A percentile compares a stretch with the other conserved stretches of the same genome.
phyloP scores from a whole-genome alignment of 2,113 vertebrate genomes.

The Etia nguti region DNA sequence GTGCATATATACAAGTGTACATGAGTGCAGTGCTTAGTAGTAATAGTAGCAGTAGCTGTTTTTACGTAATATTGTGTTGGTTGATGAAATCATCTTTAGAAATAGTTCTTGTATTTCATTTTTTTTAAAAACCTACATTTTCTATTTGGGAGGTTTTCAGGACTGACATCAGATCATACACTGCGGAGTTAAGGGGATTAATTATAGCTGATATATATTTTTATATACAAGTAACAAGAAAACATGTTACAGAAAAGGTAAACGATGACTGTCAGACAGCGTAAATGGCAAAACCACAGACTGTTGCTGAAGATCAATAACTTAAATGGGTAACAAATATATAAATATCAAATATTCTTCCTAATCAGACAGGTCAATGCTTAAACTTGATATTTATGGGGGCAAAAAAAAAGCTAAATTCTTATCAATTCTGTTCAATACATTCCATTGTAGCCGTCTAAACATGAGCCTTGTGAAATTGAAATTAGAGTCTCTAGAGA shows the following conservation, averaged over 20 bases:
- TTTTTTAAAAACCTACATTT: neutral
- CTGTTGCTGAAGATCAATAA: neutral
- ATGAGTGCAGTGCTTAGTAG: accelerated
- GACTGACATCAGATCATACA: neutral
- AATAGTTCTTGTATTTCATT: neutral
- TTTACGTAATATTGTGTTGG: neutral
- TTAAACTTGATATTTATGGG: accelerated
- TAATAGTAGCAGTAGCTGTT: neutral
- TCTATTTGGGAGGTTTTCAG: neutral
- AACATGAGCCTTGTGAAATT: neutral
- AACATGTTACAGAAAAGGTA: accelerated
- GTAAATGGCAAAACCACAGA: accelerated
- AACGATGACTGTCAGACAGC: neutral
- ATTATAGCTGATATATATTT: neutral
- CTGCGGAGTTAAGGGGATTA: neutral
- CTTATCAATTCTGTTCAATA: too few relatives aligned
- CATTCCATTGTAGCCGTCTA: accelerated
- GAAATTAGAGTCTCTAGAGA: neutral
- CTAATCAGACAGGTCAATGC: neutral
- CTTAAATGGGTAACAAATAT: neutral
- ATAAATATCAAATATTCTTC: neutral
- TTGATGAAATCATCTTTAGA: neutral
- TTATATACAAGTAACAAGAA: neutral
- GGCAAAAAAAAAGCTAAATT: neutral
- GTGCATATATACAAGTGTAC: neutral